phyloP scores from a whole-genome alignment of 1,140 invertebrate genomes.

The Eumeta japonica region DNA sequence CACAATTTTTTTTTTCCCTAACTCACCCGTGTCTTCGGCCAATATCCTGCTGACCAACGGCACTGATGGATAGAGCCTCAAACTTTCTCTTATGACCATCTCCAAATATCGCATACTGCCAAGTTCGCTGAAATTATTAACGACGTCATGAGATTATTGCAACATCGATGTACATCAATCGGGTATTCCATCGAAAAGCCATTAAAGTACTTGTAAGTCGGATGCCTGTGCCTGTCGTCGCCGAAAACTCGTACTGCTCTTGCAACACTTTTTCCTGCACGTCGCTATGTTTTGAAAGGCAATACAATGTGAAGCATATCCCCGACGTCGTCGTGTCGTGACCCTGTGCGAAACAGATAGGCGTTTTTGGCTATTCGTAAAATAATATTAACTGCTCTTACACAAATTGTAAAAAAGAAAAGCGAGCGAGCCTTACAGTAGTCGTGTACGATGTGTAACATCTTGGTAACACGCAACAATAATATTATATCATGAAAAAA shows the following conservation, averaged over 20 bases:
- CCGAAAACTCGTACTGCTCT: slow-evolving; percentile 55
- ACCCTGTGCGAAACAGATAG: slow-evolving; percentile 65
- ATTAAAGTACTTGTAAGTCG: slow-evolving; percentile 40
- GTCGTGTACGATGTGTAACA: too few species aligned
- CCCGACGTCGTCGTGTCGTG: slow-evolving; percentile 76
- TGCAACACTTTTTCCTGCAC: slow-evolving; percentile 52
- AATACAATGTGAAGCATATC: slow-evolving; percentile 56
- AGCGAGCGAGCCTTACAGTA: too few species aligned
- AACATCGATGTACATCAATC: too few species aligned
- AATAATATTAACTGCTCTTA: too few species aligned
- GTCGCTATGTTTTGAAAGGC: slow-evolving; percentile 54
- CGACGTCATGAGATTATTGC: too few species aligned
- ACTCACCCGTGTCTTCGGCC: slow-evolving; percentile 49
- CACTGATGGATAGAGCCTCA: slow-evolving; percentile 68
- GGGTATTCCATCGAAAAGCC: too few species aligned
- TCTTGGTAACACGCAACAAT: too few species aligned
- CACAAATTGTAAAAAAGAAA: too few species aligned
- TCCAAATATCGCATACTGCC: slow-evolving; percentile 68
- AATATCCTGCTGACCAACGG: slow-evolving; percentile 64
- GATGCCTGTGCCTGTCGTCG: slow-evolving; percentile 39
- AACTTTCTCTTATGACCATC: slow-evolving; percentile 65
- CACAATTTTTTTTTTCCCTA: slow-evolving; percentile 10
- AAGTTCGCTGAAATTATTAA: slow-evolving; percentile 54
- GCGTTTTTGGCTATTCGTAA: too few species aligned
- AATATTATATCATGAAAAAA: too few species aligned